Conservation (phyloP, 2,888 invertebrate species). For the Leptinotarsa rubiginosa region DNA sequence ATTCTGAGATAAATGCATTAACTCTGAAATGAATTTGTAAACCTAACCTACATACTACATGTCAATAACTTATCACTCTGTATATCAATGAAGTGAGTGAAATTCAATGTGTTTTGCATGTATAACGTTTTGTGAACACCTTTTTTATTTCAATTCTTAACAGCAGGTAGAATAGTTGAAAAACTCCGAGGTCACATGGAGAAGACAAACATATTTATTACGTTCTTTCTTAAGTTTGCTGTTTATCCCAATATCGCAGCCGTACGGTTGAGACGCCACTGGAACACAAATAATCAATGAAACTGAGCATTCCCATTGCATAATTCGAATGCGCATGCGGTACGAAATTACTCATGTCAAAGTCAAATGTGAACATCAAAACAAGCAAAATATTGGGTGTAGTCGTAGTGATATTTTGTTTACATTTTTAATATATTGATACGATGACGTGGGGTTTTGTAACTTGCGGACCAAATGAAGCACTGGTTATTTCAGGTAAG, state of each 20-base stretch:
- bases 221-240: not conserved
- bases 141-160: too few species aligned
- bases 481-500: slow-evolving; percentile 92
- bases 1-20: too few species aligned
- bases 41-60: too few species aligned
- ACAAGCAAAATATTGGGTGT: slow-evolving; percentile 26
- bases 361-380: slow-evolving; percentile 5
- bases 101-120: too few species aligned
- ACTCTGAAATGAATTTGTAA: too few species aligned
- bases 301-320: not conserved
- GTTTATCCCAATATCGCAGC: not conserved
- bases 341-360: not conserved
- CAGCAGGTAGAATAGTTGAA: too few species aligned
- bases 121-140: too few species aligned
- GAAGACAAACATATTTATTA: too few species aligned
- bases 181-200: too few species aligned
- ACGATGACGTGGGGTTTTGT: slow-evolving; percentile 82
- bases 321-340: slow-evolving; percentile 33
- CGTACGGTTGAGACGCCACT: not conserved
- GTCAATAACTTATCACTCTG: too few species aligned
- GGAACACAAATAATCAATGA: slow-evolving; percentile 28
- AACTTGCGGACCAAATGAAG: slow-evolving; percentile 95
- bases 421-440: not conserved
- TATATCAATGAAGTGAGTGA: too few species aligned
- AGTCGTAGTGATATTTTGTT: slow-evolving; percentile 9